Conservation (phyloP, 2,888 invertebrate genomes). For the Microctonus aethiopoides region DNA sequence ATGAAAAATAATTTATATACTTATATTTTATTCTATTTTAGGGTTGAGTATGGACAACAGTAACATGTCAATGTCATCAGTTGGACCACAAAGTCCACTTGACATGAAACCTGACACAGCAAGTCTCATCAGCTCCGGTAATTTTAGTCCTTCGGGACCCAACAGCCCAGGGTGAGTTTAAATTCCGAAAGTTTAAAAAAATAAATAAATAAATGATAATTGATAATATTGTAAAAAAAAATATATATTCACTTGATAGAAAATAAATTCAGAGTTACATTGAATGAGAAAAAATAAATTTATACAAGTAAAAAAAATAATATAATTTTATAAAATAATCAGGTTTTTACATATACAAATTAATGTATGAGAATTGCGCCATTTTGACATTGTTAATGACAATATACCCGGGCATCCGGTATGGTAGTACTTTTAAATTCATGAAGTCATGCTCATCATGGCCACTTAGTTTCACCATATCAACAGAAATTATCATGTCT, state of each 20-base stretch:
- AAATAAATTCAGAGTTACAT: too few species aligned
- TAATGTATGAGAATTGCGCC: conserved; percentile 45
- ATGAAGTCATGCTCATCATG: conserved; percentile 39
- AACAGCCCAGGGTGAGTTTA: conserved; percentile 71
- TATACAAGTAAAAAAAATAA: neutral
- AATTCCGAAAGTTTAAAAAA: neutral
- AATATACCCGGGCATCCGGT: conserved; percentile 56
- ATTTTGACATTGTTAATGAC: conserved; percentile 37
- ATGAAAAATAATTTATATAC: conserved; percentile 6
- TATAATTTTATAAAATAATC: neutral
- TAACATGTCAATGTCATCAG: conserved; percentile 73
- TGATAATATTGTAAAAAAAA: neutral
- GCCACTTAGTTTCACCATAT: conserved; percentile 40
- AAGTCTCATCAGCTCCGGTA: conserved; percentile 73
- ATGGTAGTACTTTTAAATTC: conserved; percentile 35
- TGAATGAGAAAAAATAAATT: too few species aligned
- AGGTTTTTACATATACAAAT: neutral
- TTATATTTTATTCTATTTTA: too few species aligned
- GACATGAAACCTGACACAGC: conserved; percentile 93
- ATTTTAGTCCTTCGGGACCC: conserved; percentile 73
- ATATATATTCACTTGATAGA: too few species aligned
- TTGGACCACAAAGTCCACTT: conserved; percentile 86
- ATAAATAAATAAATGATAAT: neutral
- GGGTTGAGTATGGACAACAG: conserved; percentile 81
- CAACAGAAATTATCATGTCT: too few species aligned